These are phyloP conservation scores for Sitobion miscanthi DNA, from an alignment of 1,140 invertebrate genomes.

Conservation along the genomic window DNA sequence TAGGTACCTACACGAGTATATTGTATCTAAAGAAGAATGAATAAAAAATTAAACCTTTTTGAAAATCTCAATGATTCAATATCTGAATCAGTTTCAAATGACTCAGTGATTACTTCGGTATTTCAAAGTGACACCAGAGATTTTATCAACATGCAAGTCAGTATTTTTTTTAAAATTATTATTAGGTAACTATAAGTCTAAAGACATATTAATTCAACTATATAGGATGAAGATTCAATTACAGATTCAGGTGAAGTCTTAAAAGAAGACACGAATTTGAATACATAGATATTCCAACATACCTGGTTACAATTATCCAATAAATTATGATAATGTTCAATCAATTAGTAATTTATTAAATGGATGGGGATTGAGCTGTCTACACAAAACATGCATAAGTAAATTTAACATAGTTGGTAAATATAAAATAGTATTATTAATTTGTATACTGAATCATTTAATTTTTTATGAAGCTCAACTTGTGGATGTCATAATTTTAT, in stretches of 20 bases:
- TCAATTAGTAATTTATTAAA: neutral
- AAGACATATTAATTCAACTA: neutral
- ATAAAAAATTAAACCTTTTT: too few species aligned
- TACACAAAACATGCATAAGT: slow-evolving; percentile 9
- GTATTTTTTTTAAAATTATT: neutral
- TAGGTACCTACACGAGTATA: too few species aligned
- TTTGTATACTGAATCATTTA: too few species aligned
- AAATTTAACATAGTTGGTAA: too few species aligned
- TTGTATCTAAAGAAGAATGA: too few species aligned
- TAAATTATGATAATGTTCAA: neutral
- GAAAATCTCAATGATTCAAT: too few species aligned
- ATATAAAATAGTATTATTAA: too few species aligned
- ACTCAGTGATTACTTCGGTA: neutral
- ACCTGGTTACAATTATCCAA: neutral
- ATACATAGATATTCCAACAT: neutral
- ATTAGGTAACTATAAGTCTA: neutral
- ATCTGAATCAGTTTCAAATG: neutral
- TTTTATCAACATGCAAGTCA: neutral
- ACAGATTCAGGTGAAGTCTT: too few species aligned
- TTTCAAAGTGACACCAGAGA: neutral
- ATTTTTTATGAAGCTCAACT: too few species aligned
- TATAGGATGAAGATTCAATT: neutral
- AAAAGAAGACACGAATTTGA: neutral
- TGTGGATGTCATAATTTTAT: neutral
- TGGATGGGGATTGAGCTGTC: neutral